phyloP scores from a whole-genome alignment of 2,888 invertebrate species.

The Xanthorhoe spadicearia region DNA sequence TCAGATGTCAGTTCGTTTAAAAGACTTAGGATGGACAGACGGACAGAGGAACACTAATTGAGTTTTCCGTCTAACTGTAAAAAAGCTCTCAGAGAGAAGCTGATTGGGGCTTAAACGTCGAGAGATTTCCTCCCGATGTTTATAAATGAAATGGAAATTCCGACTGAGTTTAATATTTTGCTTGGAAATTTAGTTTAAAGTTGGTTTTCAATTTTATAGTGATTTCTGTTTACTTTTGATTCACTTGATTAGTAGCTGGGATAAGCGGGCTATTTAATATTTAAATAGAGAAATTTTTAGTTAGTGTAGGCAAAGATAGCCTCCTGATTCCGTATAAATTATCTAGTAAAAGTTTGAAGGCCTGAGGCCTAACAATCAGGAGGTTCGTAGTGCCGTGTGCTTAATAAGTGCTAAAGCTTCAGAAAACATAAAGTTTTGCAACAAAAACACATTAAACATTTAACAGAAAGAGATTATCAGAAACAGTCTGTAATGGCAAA shows the following conservation, averaged over 20 bases:
- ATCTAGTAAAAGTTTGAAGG: too few relatives aligned
- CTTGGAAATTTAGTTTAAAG: constrained; percentile 23
- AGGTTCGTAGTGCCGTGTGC: too few relatives aligned
- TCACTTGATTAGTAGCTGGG: neutral
- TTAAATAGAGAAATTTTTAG: neutral
- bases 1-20: constrained; percentile 15
- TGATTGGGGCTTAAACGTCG: constrained; percentile 43
- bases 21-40: constrained; percentile 27
- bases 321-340: too few relatives aligned
- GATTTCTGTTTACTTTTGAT: neutral
- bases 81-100: constrained; percentile 40
- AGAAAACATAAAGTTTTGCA: neutral
- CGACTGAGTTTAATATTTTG: constrained; percentile 33
- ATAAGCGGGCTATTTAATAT: neutral
- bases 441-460: constrained; percentile 8
- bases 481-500: constrained; percentile 24
- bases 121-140: constrained; percentile 37
- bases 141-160: constrained; percentile 42
- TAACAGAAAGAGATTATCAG: constrained; percentile 24
- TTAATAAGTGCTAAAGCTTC: too few relatives aligned
- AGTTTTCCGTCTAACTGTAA: constrained; percentile 42
- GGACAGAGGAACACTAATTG: constrained; percentile 40
- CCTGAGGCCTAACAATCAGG: too few relatives aligned
- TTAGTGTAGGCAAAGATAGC: too few relatives aligned
- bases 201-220: neutral